Conservation (phyloP, 2,113 vertebrate genomes). For the Dolichallabes microphthalmus region DNA sequence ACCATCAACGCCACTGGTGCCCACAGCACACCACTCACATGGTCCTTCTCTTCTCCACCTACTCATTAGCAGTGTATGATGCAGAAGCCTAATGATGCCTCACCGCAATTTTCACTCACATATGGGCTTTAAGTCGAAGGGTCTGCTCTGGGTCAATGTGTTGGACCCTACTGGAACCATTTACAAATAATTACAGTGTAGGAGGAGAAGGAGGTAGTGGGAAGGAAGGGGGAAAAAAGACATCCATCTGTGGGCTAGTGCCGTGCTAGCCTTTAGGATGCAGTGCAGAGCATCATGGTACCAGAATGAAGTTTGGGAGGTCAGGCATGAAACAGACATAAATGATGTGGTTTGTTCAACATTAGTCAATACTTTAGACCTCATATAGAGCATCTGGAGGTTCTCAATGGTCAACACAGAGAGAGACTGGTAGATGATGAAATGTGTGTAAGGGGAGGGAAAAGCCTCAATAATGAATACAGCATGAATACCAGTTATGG, state of each 20-base stretch:
- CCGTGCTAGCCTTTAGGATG: constrained; percentile 60
- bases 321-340: constrained; percentile 52
- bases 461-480: constrained; percentile 37
- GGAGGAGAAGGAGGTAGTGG: constrained; percentile 34
- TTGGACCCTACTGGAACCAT: constrained; percentile 71
- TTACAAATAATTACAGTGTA: constrained; percentile 72
- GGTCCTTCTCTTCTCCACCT: constrained; percentile 62
- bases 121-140: constrained; percentile 63
- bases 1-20: constrained; percentile 72
- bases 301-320: constrained; percentile 51
- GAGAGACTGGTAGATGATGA: constrained; percentile 44
- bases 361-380: constrained; percentile 40
- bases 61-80: constrained; percentile 68
- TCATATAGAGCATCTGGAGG: constrained; percentile 30
- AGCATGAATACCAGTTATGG: neutral
- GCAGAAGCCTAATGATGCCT: constrained; percentile 67
- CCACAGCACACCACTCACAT: constrained; percentile 68
- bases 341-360: constrained; percentile 53
- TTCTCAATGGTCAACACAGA: constrained; percentile 30
- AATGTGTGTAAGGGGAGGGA: constrained; percentile 36
- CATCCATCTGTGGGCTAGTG: constrained; percentile 68
- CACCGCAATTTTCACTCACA: constrained; percentile 68
- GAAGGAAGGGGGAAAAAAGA: constrained; percentile 54
- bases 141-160: constrained; percentile 57
- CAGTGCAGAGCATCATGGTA: constrained; percentile 61